Percentiles rank a stretch among this genome's conserved stretches.
These are phyloP conservation scores for Andrena trimmerana DNA, from an alignment of 2,888 invertebrate species.

Conservation along the genomic window DNA sequence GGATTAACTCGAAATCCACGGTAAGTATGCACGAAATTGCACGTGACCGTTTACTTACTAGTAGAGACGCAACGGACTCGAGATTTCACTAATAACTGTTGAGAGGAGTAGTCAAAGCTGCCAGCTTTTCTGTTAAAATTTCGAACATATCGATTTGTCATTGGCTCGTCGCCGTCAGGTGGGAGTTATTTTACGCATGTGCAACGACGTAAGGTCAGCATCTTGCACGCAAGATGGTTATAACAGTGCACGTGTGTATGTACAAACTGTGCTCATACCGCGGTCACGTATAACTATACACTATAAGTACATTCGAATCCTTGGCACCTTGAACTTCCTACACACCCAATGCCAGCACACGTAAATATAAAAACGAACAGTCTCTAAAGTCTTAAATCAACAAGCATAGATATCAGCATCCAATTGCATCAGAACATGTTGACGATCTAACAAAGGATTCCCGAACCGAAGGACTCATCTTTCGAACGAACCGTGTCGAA, in stretches of 20 bases:
- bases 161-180: constrained; percentile 49
- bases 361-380: background rate
- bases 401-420: background rate
- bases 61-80: constrained; percentile 11
- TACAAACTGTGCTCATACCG: background rate
- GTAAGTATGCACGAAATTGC: background rate
- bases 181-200: constrained; percentile 57
- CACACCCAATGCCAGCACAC: background rate
- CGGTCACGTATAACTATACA: background rate
- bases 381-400: background rate
- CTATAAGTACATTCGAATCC: background rate
- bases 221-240: constrained; percentile 24
- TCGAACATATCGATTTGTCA: constrained; percentile 68
- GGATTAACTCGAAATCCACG: background rate
- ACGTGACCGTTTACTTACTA: constrained; percentile 38
- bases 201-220: constrained; percentile 48
- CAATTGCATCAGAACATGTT: background rate
- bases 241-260: background rate
- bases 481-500: background rate
- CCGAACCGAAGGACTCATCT: background rate
- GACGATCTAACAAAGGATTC: background rate
- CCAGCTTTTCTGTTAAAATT: constrained; percentile 58
- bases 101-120: constrained; percentile 41
- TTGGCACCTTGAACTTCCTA: constrained; percentile 43
- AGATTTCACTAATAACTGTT: constrained; percentile 46